A percentile compares a stretch with the other conserved stretches of the same genome.
Conservation (phyloP, 1,140 invertebrate species). For the Drosophila quadrilineata region DNA sequence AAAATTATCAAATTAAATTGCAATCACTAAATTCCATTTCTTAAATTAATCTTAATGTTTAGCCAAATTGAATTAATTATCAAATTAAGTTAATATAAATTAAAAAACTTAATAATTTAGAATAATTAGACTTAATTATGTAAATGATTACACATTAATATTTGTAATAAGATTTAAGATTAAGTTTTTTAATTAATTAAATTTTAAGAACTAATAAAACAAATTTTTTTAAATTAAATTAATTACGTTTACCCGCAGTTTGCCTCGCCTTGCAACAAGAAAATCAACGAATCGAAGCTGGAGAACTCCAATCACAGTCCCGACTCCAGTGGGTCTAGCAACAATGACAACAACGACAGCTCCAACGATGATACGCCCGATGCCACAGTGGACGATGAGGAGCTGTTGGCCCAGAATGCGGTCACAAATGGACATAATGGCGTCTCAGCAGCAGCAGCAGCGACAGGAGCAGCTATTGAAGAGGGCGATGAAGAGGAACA, state of each 20-base stretch:
- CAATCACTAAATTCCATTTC: too few relatives aligned
- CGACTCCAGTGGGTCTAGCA: slow-evolving; percentile 45
- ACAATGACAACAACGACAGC: slow-evolving; percentile 27
- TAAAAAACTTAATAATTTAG: too few relatives aligned
- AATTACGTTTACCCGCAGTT: slow-evolving; percentile 38
- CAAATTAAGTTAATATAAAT: too few relatives aligned
- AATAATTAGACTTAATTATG: too few relatives aligned
- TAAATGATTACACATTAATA: too few relatives aligned
- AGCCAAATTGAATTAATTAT: too few relatives aligned
- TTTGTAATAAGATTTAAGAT: too few relatives aligned
- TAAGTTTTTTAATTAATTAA: too few relatives aligned
- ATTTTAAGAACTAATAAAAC: too few relatives aligned
- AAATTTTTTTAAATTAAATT: background rate
- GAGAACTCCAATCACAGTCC: slow-evolving; percentile 45
- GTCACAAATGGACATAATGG: slow-evolving; percentile 39
- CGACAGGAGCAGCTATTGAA: too few relatives aligned
- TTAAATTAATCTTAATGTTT: too few relatives aligned
- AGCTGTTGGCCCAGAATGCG: slow-evolving; percentile 55
- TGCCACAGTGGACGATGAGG: slow-evolving; percentile 63
- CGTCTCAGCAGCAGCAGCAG: slow-evolving; percentile 21
- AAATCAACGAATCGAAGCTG: slow-evolving; percentile 60
- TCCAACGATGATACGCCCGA: slow-evolving; percentile 53
- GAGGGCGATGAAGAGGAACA: slow-evolving; percentile 81
- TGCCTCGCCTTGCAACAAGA: slow-evolving; percentile 64
- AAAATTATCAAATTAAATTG: too few relatives aligned